phyloP scores from a whole-genome alignment of 2,797 vertebrate species.

The Sternotherus odoratus region DNA sequence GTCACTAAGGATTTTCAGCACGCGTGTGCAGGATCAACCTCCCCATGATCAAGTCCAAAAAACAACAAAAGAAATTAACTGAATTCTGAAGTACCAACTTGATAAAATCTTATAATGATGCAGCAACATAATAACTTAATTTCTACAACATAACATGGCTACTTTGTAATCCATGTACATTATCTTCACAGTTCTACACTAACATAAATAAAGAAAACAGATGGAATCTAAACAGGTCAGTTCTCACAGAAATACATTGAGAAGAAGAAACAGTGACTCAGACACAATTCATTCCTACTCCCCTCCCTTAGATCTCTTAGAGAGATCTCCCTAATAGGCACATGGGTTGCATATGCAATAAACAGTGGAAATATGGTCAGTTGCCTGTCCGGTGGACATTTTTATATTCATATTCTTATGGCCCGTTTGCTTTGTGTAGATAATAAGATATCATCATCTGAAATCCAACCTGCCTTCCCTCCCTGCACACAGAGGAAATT shows the following conservation, averaged over 20 bases:
- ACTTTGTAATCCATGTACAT: background rate
- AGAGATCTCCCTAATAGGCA: background rate
- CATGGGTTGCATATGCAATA: background rate
- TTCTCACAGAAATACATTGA: too few species aligned
- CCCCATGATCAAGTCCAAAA: background rate
- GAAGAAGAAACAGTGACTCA: background rate
- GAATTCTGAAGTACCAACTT: background rate
- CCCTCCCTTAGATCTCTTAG: background rate
- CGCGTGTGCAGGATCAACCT: background rate
- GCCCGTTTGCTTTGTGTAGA: background rate
- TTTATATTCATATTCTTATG: background rate
- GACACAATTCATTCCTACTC: background rate
- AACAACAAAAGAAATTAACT: background rate
- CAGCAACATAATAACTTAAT: background rate
- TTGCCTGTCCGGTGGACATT: background rate
- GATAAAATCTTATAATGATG: background rate
- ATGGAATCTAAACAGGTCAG: too few species aligned
- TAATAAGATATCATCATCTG: background rate
- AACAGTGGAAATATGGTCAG: background rate
- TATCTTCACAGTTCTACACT: background rate
- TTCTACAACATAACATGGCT: background rate
- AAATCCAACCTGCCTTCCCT: background rate
- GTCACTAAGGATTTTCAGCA: background rate
- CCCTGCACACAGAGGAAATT: rapidly evolving
- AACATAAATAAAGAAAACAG: too few species aligned